Evolutionary conservation across 2,113 vertebrate species (phyloP).

Genomic region (Carettochelys insculpta): DNA sequence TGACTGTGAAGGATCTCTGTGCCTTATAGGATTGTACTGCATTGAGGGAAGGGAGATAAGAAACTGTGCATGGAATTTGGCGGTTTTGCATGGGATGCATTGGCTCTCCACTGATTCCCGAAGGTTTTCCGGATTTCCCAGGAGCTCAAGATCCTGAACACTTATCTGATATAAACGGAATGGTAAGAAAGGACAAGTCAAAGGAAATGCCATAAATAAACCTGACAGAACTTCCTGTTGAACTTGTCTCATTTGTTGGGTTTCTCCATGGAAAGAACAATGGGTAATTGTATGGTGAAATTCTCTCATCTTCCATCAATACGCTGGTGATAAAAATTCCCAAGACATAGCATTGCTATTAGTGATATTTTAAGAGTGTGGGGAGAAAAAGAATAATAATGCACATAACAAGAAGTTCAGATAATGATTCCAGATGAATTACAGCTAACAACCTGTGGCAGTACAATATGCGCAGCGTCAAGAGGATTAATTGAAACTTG

Average conservation of each 20-base stretch:
- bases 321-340: neutral
- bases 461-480: neutral
- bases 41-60: neutral
- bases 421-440: neutral
- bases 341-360: neutral
- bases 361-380: neutral
- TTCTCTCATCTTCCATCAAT: neutral
- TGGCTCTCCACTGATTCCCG: neutral
- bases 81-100: neutral
- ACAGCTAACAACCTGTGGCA: neutral
- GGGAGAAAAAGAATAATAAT: neutral
- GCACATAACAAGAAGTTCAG: neutral
- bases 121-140: neutral
- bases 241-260: neutral
- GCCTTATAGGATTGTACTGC: neutral
- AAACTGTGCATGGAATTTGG: neutral
- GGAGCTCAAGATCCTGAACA: neutral
- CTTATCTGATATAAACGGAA: neutral
- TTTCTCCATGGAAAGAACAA: neutral
- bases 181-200: neutral
- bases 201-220: neutral
- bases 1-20: neutral
- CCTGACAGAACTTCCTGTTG: neutral
- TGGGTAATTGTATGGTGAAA: neutral
- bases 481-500: neutral